Percentiles rank a stretch among this genome's conserved stretches.
phyloP scores from a whole-genome alignment of 2,113 vertebrate genomes.

The Paramormyrops kingsleyae region DNA sequence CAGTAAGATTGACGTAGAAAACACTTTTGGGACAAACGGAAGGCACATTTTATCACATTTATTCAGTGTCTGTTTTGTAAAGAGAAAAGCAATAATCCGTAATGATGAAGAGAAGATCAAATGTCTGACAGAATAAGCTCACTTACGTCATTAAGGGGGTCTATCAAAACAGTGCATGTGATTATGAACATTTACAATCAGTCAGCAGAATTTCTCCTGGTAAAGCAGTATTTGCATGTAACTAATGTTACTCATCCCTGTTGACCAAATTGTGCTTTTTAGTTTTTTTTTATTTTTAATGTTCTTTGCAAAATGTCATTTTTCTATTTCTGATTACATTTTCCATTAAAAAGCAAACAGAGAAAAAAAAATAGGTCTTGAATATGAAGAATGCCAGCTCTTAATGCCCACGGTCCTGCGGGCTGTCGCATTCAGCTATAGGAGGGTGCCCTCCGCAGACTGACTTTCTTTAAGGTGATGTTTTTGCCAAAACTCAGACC shows the following conservation, averaged over 20 bases:
- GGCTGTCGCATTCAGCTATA: constrained; percentile 42
- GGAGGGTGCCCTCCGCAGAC: constrained; percentile 26
- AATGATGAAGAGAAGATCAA: constrained; percentile 33
- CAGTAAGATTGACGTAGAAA: constrained; percentile 8
- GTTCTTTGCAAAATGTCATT: constrained; percentile 34
- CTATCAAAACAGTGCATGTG: constrained; percentile 9
- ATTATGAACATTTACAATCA: not conserved
- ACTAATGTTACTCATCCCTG: constrained; percentile 37
- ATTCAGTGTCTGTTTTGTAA: constrained; percentile 27
- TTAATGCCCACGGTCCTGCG: constrained; percentile 74
- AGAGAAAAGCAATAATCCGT: constrained; percentile 20
- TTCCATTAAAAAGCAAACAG: constrained; percentile 22
- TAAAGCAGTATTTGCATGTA: constrained; percentile 7
- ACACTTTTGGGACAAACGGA: constrained; percentile 46
- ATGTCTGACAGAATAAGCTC: constrained; percentile 13
- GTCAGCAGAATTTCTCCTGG: not conserved
- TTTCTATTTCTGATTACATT: constrained; percentile 29
- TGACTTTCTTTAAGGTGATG: constrained; percentile 12
- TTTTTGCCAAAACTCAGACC: not conserved
- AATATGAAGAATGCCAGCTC: constrained; percentile 40
- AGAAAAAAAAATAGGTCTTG: constrained; percentile 31
- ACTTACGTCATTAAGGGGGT: constrained; percentile 1
- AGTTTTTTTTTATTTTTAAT: constrained; percentile 24
- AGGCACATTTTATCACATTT: constrained; percentile 57
- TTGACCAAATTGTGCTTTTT: constrained; percentile 53